Evolutionary conservation across 2,888 invertebrate species (phyloP).

Genomic region (Antitype chi): DNA sequence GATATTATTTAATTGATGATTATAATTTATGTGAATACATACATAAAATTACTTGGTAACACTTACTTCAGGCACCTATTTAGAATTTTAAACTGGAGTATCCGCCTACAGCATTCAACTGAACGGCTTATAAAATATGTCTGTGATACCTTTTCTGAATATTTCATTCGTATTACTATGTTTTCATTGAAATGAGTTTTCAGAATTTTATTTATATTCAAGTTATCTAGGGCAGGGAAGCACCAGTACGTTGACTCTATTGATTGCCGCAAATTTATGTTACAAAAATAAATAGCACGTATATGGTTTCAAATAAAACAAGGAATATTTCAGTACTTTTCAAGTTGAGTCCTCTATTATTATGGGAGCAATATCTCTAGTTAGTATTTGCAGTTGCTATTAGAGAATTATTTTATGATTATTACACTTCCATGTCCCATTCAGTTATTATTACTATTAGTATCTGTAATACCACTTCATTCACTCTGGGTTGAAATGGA

Average conservation of each 20-base stretch:
- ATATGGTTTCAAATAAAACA: neutral
- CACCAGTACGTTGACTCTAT: neutral
- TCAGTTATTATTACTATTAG: neutral
- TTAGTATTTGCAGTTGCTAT: constrained; percentile 7
- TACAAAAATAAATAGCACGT: neutral
- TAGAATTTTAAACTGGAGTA: constrained; percentile 7
- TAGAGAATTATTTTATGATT: constrained; percentile 29
- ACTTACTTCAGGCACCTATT: constrained; percentile 12
- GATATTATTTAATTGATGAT: too few species aligned
- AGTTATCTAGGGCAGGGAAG: neutral
- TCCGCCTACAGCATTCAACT: neutral
- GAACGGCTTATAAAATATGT: neutral
- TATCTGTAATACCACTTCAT: neutral
- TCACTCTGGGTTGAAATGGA: neutral
- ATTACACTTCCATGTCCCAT: constrained; percentile 1
- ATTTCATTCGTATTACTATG: neutral
- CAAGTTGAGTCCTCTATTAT: neutral
- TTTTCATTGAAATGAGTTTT: neutral
- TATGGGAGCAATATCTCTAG: constrained; percentile 1
- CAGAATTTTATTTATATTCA: neutral
- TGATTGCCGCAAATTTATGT: neutral
- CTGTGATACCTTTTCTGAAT: neutral
- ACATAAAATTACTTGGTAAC: constrained; percentile 8
- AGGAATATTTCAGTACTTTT: constrained; percentile 3
- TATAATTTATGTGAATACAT: too few species aligned